Percentiles rank a stretch among this genome's conserved stretches.
Evolutionary conservation across 2,888 invertebrate species (phyloP).

Genomic region (Xanthia icteritia): DNA sequence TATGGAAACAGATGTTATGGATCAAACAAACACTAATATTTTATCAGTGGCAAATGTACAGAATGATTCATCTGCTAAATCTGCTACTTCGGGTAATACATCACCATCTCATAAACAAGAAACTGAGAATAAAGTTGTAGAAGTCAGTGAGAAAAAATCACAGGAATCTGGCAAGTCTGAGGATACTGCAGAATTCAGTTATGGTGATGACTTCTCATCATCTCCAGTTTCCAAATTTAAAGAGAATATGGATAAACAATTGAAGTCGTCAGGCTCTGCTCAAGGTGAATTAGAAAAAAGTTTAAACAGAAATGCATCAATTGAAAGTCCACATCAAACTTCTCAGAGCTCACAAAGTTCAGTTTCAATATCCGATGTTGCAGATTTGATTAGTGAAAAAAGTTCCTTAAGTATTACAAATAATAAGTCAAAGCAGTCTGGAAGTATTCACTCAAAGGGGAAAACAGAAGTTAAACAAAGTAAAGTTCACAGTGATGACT

Average conservation of each 20-base stretch:
- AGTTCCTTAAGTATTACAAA: slow-evolving; percentile 73
- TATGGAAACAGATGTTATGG: slow-evolving; percentile 62
- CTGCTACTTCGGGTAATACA: slow-evolving; percentile 73
- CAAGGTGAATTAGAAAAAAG: slow-evolving; percentile 67
- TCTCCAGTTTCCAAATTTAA: slow-evolving; percentile 75
- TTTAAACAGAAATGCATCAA: slow-evolving; percentile 68
- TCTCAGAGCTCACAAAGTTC: slow-evolving; percentile 84
- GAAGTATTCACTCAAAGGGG: slow-evolving; percentile 66
- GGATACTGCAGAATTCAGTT: slow-evolving; percentile 82
- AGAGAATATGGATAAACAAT: slow-evolving; percentile 61
- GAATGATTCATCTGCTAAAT: slow-evolving; percentile 68
- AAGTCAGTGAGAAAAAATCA: slow-evolving; percentile 67
- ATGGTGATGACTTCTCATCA: slow-evolving; percentile 83
- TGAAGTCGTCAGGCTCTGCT: slow-evolving; percentile 56
- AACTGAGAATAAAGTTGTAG: slow-evolving; percentile 63
- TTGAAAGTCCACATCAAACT: slow-evolving; percentile 76
- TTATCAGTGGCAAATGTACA: slow-evolving; percentile 36
- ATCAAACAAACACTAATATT: slow-evolving; percentile 40
- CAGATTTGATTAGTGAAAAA: slow-evolving; percentile 86
- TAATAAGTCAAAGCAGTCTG: slow-evolving; percentile 66
- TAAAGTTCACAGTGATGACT: slow-evolving; percentile 81
- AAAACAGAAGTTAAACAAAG: slow-evolving; percentile 67
- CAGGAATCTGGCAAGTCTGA: slow-evolving; percentile 76
- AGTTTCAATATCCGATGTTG: slow-evolving; percentile 86
- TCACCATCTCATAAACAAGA: slow-evolving; percentile 74